These are phyloP conservation scores for Nomada ruficornis DNA, from an alignment of 2,888 invertebrate genomes.

Conservation along the genomic window DNA sequence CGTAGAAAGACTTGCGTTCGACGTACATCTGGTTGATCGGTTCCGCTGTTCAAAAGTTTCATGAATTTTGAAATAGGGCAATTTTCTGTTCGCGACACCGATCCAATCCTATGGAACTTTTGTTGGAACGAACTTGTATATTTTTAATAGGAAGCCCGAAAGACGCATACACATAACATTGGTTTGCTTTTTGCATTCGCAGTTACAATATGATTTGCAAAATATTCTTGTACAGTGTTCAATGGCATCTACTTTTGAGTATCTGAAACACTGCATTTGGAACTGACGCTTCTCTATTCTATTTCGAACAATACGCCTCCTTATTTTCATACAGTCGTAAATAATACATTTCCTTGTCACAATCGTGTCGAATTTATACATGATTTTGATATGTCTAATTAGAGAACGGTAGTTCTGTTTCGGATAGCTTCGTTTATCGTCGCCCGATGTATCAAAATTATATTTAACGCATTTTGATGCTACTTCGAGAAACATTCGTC, in stretches of 20 bases:
- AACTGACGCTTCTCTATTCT: not conserved
- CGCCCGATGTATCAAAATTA: slow-evolving; percentile 44
- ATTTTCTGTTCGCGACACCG: slow-evolving; percentile 39
- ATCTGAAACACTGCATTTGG: slow-evolving; percentile 48
- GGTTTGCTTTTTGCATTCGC: slow-evolving; percentile 51
- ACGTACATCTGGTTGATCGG: slow-evolving; percentile 18
- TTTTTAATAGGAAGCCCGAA: slow-evolving; percentile 68
- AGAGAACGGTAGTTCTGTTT: slow-evolving; percentile 23
- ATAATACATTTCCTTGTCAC: slow-evolving; percentile 41
- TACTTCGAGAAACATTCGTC: not conserved
- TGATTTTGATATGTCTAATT: slow-evolving; percentile 67
- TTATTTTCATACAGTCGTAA: slow-evolving; percentile 58
- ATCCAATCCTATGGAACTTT: slow-evolving; percentile 4
- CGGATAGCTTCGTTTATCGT: not conserved
- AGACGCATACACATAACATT: slow-evolving; percentile 49
- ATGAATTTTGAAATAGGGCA: slow-evolving; percentile 16
- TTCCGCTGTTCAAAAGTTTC: slow-evolving; percentile 6
- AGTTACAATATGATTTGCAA: slow-evolving; percentile 48
- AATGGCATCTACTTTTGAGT: slow-evolving; percentile 63
- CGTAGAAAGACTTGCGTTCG: slow-evolving; percentile 16
- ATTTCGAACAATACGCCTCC: slow-evolving; percentile 2
- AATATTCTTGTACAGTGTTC: slow-evolving; percentile 68
- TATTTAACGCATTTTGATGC: slow-evolving; percentile 12
- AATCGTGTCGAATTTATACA: slow-evolving; percentile 38
- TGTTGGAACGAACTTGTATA: slow-evolving; percentile 31